Evolutionary conservation across 2,113 vertebrate genomes (phyloP).

Genomic region (Nyctereutes procyonoides): DNA sequence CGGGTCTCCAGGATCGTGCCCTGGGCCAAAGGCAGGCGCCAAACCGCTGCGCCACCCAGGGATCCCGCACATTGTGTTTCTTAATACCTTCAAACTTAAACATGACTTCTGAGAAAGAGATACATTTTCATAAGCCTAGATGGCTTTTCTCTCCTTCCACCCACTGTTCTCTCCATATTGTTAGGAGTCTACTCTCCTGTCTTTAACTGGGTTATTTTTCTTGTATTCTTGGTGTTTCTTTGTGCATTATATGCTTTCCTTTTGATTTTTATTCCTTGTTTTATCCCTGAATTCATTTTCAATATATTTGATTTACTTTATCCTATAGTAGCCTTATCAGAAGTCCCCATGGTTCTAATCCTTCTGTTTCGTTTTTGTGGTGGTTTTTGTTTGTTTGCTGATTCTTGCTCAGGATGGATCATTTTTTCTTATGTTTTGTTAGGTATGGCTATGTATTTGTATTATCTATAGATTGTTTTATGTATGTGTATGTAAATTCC

Average conservation of each 20-base stretch:
- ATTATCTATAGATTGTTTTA: background rate
- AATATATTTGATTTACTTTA: background rate
- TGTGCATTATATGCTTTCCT: background rate
- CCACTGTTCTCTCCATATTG: background rate
- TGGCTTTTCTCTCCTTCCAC: background rate
- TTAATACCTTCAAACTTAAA: constrained; percentile 29
- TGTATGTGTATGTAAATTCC: background rate
- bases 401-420: background rate
- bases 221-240: background rate
- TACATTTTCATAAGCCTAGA: background rate
- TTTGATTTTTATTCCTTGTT: background rate
- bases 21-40: no score
- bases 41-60: no score
- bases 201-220: background rate
- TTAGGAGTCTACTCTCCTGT: background rate
- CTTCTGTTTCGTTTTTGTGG: background rate
- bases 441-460: background rate
- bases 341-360: background rate
- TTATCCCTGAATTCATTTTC: background rate
- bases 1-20: no score
- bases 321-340: background rate
- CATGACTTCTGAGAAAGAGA: background rate
- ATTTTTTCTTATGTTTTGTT: background rate
- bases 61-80: background rate
- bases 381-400: background rate